Conservation (phyloP, 2,888 invertebrate species). For the Trissonchulus sp. region DNA sequence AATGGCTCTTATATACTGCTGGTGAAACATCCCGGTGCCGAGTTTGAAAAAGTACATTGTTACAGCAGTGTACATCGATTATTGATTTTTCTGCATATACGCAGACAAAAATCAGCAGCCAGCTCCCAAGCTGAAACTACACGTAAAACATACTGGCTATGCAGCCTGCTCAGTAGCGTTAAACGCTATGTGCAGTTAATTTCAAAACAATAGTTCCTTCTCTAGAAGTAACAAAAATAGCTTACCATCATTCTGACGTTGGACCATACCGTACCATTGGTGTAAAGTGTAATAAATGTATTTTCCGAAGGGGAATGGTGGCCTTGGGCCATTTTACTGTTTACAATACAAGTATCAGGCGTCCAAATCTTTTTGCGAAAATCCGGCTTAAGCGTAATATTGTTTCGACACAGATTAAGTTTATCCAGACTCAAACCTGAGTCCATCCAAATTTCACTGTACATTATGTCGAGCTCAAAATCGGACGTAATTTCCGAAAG, state of each 20-base stretch:
- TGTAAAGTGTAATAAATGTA: conserved; percentile 51
- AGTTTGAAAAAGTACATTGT: too few relatives aligned
- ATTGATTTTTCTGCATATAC: too few relatives aligned
- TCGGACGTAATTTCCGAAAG: background rate
- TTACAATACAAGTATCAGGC: conserved; percentile 49
- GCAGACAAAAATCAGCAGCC: too few relatives aligned
- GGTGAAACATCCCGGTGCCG: too few relatives aligned
- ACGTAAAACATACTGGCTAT: too few relatives aligned
- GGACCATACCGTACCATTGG: conserved; percentile 51
- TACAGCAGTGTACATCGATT: too few relatives aligned
- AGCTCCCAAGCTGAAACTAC: too few relatives aligned
- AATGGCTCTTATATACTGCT: too few relatives aligned
- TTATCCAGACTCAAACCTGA: conserved; percentile 34
- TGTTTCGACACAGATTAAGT: conserved; percentile 48
- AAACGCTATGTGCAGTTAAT: too few relatives aligned
- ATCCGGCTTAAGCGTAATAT: conserved; percentile 36
- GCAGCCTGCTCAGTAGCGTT: too few relatives aligned
- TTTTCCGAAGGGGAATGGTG: conserved; percentile 49
- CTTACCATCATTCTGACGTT: conserved; percentile 37
- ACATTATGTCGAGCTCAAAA: conserved; percentile 49
- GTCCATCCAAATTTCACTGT: conserved; percentile 34
- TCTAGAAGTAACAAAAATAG: too few relatives aligned
- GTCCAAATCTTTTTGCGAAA: conserved; percentile 50
- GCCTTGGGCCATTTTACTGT: conserved; percentile 44
- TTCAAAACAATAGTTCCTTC: too few relatives aligned